Base-by-base conservation (phyloP, 2,888 invertebrate genomes). In the Synergus itoensis region DNA sequence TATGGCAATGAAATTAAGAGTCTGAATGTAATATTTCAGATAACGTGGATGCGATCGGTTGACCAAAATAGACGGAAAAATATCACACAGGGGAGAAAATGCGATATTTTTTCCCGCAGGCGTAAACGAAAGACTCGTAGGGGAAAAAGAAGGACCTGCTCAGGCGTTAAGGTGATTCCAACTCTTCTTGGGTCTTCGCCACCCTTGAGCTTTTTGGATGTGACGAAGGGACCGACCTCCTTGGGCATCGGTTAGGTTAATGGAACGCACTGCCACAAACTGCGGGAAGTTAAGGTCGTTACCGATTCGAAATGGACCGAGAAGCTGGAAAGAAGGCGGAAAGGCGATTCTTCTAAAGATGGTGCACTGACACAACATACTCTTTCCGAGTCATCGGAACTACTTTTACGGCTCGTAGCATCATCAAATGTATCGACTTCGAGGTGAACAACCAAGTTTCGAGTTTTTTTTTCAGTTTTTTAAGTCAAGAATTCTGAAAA, bases 211-310 rank as follows among this genome's bases (percentile, higher is more conserved):
- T 57, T 57, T n/a, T 18, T 57, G n/a, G 57, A 57, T 64, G 14
- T 14, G 16, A 16, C 63, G n/a, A 40, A 73, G 62, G 4, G 21
- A 12, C n/a, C 43, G 21, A 12, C n/a, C 43, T 57, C 57, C 57
- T 57, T 57, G 53, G 28, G 40, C 40, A 57, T 57, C 78, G 75
- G 80, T 81, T 78, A 84, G 84, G 84, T 87, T 89, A 90, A 90
- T 87, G 87, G 89, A 88, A 86, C 85, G 86, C 86, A 84, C 82
- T 81, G 81, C 86, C 87, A 77, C 86, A 87, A 86, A 87, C 84
- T 87, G 81, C 83, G 82, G 82, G 85, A 85, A 86, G 86, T 86
- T 83, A 83, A 81, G 84, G 83, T 82, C 87, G 86, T 87, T 89
- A 87, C 86, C 87, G 85, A 88, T 87, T 86, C 82, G 84, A 85